A percentile compares a stretch with the other conserved stretches of the same genome.
phyloP scores from a whole-genome alignment of 2,888 invertebrate species.

The Leptinotarsa juncta region DNA sequence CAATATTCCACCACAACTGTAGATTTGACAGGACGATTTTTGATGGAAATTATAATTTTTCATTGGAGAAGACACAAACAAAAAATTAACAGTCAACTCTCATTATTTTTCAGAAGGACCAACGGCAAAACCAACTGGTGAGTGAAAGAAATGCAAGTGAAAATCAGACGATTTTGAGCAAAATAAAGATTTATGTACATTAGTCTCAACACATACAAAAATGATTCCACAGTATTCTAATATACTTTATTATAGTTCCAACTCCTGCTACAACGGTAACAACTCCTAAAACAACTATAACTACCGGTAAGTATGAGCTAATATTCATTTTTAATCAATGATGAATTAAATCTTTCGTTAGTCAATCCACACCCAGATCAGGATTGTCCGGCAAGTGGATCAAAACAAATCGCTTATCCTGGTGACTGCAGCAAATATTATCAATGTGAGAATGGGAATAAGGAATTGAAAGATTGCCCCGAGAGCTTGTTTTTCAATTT shows the following conservation, averaged over 20 bases:
- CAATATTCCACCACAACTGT: no score
- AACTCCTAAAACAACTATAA: not conserved
- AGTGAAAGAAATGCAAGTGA: not conserved
- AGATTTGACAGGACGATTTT: no score
- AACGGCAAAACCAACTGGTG: not conserved
- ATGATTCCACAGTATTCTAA: no score
- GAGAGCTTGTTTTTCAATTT: conserved; percentile 19
- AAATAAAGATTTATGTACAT: not conserved
- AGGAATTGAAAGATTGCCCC: conserved; percentile 20
- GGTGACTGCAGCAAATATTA: conserved; percentile 22
- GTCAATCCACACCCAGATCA: not conserved
- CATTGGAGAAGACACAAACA: no score
- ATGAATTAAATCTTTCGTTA: not conserved
- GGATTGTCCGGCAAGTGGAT: conserved; percentile 7
- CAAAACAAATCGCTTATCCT: not conserved
- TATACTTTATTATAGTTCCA: no score
- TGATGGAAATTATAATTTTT: no score
- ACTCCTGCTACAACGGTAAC: not conserved
- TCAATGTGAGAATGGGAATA: conserved; percentile 12
- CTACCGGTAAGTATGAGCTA: not conserved
- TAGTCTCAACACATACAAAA: no score
- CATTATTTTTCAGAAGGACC: not conserved
- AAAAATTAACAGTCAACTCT: not conserved
- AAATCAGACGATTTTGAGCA: not conserved
- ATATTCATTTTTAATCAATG: not conserved